These are phyloP conservation scores for Manis crassicaudata DNA, from an alignment of 2,797 vertebrate genomes.

Conservation along the genomic window DNA sequence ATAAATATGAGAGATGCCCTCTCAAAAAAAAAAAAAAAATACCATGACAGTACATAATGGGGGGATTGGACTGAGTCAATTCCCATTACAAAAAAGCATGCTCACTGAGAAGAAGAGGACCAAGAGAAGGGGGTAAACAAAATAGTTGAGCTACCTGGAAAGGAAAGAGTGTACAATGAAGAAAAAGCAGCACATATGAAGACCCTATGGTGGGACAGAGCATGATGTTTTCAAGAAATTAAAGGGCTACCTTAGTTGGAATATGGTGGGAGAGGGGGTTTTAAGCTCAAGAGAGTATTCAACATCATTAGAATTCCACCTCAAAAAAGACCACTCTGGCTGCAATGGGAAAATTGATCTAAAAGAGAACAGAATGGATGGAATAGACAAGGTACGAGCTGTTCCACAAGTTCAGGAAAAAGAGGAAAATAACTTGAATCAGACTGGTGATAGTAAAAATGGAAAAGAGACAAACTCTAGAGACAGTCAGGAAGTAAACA, in stretches of 20 bases:
- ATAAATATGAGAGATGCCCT: too few relatives aligned
- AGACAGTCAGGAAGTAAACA: constrained; percentile 29
- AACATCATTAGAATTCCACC: constrained; percentile 30
- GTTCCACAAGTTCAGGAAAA: neutral
- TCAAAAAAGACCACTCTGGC: constrained; percentile 7
- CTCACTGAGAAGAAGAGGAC: neutral
- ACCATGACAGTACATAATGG: neutral
- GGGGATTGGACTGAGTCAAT: neutral
- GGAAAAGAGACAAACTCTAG: neutral
- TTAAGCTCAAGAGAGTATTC: neutral
- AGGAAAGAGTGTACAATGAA: neutral
- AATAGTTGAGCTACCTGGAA: neutral
- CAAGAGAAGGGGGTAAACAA: neutral
- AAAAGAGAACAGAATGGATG: neutral
- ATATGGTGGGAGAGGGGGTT: neutral
- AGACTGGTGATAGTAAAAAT: neutral
- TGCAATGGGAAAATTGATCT: neutral
- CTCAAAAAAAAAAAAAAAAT: neutral
- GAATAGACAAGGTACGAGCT: neutral
- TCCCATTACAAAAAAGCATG: neutral
- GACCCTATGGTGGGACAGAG: neutral
- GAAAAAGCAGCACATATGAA: neutral
- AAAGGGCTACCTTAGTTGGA: neutral
- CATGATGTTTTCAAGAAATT: neutral
- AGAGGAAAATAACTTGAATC: neutral